phyloP scores from a whole-genome alignment of 2,888 invertebrate genomes.

The Tubulanus polymorphus region DNA sequence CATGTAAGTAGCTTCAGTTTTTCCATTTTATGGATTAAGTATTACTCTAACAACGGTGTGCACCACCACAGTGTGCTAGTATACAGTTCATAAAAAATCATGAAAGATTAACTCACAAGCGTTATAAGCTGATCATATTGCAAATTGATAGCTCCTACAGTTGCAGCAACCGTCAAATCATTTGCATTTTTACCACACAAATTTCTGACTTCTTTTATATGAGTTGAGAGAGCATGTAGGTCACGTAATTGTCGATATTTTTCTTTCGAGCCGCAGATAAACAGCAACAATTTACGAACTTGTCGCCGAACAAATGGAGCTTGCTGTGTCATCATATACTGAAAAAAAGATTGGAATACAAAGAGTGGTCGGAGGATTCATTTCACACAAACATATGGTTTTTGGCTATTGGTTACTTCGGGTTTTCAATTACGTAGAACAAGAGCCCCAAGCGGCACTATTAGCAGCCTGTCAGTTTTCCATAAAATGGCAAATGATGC shows the following conservation, averaged over 20 bases:
- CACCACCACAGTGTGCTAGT: too few species aligned
- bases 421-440: too few species aligned
- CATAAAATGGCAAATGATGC: too few species aligned
- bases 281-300: constrained; percentile 79
- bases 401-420: too few species aligned
- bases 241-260: constrained; percentile 91
- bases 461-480: too few species aligned
- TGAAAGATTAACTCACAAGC: too few species aligned
- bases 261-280: constrained; percentile 92
- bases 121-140: constrained; percentile 89
- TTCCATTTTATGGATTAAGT: too few species aligned
- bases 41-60: too few species aligned
- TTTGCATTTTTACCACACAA: constrained; percentile 42
- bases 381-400: not conserved
- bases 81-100: too few species aligned
- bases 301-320: constrained; percentile 84
- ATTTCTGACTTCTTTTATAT: constrained; percentile 59
- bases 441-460: too few species aligned
- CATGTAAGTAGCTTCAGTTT: too few species aligned
- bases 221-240: constrained; percentile 85
- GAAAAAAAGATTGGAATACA: constrained; percentile 14
- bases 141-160: constrained; percentile 55
- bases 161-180: constrained; percentile 18
- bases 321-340: constrained; percentile 88
- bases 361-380: not conserved